Percentiles rank a stretch among this genome's conserved stretches.
phyloP scores from a whole-genome alignment of 2,888 invertebrate species.

The Morpho achilles region DNA sequence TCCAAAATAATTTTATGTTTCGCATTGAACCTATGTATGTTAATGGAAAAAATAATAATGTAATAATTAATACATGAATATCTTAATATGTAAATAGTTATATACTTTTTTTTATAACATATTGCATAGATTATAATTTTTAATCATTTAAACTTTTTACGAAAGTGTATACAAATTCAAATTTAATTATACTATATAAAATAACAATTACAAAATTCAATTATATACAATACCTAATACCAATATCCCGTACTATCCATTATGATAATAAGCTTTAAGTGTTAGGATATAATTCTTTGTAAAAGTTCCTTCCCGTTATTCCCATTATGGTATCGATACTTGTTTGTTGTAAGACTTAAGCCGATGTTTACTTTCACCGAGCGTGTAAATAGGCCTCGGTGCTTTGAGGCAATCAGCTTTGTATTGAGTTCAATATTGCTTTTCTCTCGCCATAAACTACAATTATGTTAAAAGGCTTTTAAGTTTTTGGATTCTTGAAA shows the following conservation, averaged over 20 bases:
- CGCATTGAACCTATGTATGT: no score
- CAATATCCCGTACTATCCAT: constrained; percentile 31
- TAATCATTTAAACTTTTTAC: no score
- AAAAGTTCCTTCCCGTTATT: constrained; percentile 36
- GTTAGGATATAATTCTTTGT: constrained; percentile 42
- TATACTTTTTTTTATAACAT: no score
- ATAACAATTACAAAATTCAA: constrained; percentile 32
- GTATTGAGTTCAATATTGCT: constrained; percentile 17
- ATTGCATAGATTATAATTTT: no score
- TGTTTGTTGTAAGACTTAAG: constrained; percentile 28
- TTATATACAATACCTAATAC: constrained; percentile 31
- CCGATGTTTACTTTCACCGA: constrained; percentile 45
- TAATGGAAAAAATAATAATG: no score
- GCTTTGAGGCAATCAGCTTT: constrained; percentile 21
- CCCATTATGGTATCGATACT: constrained; percentile 40
- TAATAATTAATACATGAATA: no score
- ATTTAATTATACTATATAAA: neutral
- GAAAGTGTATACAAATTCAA: no score
- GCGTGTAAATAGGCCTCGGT: constrained; percentile 43
- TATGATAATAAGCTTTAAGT: constrained; percentile 40
- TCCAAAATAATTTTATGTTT: no score
- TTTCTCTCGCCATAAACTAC: constrained; percentile 11
- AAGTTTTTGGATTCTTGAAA: neutral
- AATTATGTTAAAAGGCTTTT: constrained; percentile 6
- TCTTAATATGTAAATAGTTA: no score